Percentiles rank a stretch among this genome's conserved stretches.
Conservation (phyloP, 2,888 invertebrate genomes). For the Drosophila picticornis region DNA sequence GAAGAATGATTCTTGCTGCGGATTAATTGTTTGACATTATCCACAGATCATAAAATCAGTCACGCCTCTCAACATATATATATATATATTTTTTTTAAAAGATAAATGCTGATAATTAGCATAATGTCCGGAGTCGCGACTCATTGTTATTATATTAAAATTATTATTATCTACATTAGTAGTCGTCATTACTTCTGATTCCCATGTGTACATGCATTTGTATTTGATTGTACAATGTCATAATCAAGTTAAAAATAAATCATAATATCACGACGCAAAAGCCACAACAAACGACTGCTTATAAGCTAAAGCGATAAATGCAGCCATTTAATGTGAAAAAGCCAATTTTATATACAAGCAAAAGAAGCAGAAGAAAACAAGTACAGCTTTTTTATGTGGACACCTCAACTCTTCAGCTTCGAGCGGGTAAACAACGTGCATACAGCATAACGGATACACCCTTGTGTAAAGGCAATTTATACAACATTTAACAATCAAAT, state of each 20-base stretch:
- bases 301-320: constrained; percentile 1
- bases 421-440: background rate
- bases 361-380: background rate
- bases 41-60: background rate
- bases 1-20: background rate
- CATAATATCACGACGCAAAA: constrained; percentile 34
- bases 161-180: constrained; percentile 46
- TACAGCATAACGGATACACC: background rate
- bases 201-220: background rate
- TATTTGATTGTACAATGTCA: constrained; percentile 44
- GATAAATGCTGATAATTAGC: constrained; percentile 47
- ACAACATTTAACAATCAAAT: background rate
- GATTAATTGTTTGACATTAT: background rate
- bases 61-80: background rate
- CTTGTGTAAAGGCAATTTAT: background rate
- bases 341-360: background rate
- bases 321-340: background rate
- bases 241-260: constrained; percentile 71
- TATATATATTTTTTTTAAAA: constrained; percentile 1
- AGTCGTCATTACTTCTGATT: constrained; percentile 22
- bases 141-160: constrained; percentile 42
- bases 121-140: constrained; percentile 37
- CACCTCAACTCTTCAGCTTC: background rate
- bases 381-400: background rate
- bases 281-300: background rate